phyloP scores from a whole-genome alignment of 92 coral and sea anemone genomes.

The Phenganax marumi region DNA sequence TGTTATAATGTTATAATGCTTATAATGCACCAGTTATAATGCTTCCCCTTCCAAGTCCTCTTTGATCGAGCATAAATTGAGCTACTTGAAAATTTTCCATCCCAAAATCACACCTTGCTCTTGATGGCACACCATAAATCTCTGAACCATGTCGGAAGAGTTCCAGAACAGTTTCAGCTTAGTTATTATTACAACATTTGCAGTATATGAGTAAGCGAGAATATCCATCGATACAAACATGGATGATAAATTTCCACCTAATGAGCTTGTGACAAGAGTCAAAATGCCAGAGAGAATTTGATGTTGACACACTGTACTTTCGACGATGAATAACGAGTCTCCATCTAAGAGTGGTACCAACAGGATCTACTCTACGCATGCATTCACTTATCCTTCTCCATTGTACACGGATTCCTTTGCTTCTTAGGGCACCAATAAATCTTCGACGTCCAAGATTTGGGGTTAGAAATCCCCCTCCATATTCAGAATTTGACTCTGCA shows the following conservation, averaged over 20 bases:
- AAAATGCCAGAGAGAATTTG: conserved; percentile 70
- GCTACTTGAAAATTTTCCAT: conserved; percentile 64
- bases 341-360: conserved; percentile 58
- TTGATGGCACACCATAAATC: conserved; percentile 20
- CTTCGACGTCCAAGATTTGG: too few relatives aligned
- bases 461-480: too few relatives aligned
- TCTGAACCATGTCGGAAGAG: conserved; percentile 50
- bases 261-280: conserved; percentile 60
- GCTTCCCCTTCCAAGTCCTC: too few relatives aligned
- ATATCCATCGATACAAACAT: conserved; percentile 69
- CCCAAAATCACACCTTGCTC: conserved; percentile 52
- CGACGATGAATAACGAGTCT: conserved; percentile 58
- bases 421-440: too few relatives aligned
- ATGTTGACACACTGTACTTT: conserved; percentile 67
- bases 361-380: conserved; percentile 8
- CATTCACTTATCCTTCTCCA: background rate
- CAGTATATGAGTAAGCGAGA: conserved; percentile 60
- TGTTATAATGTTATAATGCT: too few relatives aligned
- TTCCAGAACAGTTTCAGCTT: conserved; percentile 63
- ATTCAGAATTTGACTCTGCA: too few relatives aligned
- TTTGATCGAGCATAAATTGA: conserved; percentile 63
- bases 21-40: conserved; percentile 74
- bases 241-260: conserved; percentile 32
- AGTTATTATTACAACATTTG: conserved; percentile 65
- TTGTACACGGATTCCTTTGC: background rate